Evolutionary conservation across 2,888 invertebrate species (phyloP).

Genomic region (Glyphotaelius pellucidus): DNA sequence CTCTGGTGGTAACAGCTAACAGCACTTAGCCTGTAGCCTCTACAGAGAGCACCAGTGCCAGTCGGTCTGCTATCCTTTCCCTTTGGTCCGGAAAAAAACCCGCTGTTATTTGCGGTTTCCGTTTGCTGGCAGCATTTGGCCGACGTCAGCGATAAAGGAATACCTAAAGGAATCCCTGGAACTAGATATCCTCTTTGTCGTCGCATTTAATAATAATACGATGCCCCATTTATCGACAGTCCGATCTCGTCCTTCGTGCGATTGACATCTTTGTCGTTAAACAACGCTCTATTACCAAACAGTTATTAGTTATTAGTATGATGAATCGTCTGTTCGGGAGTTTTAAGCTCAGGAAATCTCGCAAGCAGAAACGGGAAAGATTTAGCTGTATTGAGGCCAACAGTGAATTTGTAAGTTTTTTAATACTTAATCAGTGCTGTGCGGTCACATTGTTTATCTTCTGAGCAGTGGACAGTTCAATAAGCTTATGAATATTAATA

Average conservation of each 20-base stretch:
- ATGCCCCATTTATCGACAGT: conserved; percentile 13
- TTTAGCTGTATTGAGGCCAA: conserved; percentile 54
- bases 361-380: conserved; percentile 44
- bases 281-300: background rate
- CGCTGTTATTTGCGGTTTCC: conserved; percentile 53
- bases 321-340: conserved; percentile 57
- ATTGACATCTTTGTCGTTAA: background rate
- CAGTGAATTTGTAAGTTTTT: conserved; percentile 13
- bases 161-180: conserved; percentile 17
- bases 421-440: background rate
- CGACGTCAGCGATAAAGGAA: conserved; percentile 51
- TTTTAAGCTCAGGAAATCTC: conserved; percentile 50
- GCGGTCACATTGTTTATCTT: background rate
- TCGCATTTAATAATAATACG: conserved; percentile 2
- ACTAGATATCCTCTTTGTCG: conserved; percentile 42
- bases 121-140: conserved; percentile 38
- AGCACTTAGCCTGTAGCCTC: background rate
- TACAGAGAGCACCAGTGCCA: background rate
- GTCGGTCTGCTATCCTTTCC: background rate
- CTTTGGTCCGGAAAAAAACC: conserved; percentile 33
- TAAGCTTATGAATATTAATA: background rate
- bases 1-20: background rate
- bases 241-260: conserved; percentile 19
- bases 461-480: background rate
- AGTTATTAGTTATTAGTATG: conserved; percentile 42